These are phyloP conservation scores for Pinna nobilis DNA, from an alignment of 1,140 invertebrate genomes.

Conservation along the genomic window DNA sequence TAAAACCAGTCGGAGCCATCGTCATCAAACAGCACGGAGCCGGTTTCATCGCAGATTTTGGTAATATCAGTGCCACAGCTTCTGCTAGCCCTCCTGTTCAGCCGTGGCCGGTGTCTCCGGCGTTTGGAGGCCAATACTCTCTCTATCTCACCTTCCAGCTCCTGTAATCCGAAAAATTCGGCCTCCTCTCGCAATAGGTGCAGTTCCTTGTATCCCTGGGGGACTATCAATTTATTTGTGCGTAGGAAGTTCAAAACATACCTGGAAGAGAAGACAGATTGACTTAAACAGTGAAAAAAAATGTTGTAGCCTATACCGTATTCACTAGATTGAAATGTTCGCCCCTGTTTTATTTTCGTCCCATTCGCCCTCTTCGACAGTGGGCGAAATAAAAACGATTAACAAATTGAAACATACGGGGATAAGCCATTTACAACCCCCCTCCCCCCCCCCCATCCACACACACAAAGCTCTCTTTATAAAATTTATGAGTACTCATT, in stretches of 20 bases:
- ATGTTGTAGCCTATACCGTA: too few species aligned
- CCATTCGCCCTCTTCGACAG: too few species aligned
- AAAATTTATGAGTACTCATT: too few species aligned
- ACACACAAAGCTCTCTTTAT: too few species aligned
- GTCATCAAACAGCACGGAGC: constrained; percentile 39
- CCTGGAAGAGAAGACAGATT: constrained; percentile 40
- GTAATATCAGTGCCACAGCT: constrained; percentile 28
- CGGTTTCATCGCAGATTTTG: constrained; percentile 29
- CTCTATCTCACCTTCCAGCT: constrained; percentile 45
- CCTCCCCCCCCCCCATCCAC: too few species aligned
- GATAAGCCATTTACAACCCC: too few species aligned
- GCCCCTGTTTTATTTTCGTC: too few species aligned
- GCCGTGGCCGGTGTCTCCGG: constrained; percentile 21
- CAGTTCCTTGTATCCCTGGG: constrained; percentile 54
- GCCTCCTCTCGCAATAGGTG: constrained; percentile 58
- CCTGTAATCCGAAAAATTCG: constrained; percentile 50
- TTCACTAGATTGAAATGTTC: too few species aligned
- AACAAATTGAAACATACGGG: too few species aligned
- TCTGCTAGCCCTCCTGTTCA: not conserved
- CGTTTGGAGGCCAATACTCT: constrained; percentile 42
- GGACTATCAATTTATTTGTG: constrained; percentile 51
- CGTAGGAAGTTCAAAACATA: constrained; percentile 65
- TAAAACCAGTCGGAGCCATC: constrained; percentile 41
- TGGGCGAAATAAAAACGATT: too few species aligned
- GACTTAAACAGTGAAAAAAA: too few species aligned